A percentile compares a stretch with the other conserved stretches of the same genome.
Conservation (phyloP, 2,113 vertebrate genomes). For the Brienomyrus brachyistius region DNA sequence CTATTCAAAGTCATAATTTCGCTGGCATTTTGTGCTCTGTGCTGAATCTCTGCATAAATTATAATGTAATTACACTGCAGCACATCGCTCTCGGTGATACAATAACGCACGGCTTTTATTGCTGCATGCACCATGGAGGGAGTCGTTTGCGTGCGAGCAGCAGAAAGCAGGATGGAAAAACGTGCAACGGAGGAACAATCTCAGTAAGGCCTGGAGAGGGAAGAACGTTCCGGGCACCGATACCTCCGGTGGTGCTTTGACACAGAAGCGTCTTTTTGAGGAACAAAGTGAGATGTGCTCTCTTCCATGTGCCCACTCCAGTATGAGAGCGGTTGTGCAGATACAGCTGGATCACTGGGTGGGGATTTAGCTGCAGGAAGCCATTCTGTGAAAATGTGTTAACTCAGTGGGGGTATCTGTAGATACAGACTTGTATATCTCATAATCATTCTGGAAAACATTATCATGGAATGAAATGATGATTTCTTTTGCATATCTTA, state of each 20-base stretch:
- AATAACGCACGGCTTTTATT: background rate
- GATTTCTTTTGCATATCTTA: background rate
- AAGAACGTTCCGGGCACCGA: background rate
- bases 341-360: background rate
- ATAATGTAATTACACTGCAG: background rate
- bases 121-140: no score
- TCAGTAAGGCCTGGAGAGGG: background rate
- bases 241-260: background rate
- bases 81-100: background rate
- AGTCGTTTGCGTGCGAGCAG: background rate
- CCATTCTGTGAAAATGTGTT: background rate
- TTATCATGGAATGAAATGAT: background rate
- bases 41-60: background rate
- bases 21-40: background rate
- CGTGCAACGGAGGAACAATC: background rate
- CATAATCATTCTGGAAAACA: background rate
- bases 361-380: background rate
- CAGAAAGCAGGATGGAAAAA: background rate
- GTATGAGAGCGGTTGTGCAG: background rate
- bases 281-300: background rate
- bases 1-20: conserved; percentile 2
- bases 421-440: background rate
- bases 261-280: background rate
- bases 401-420: background rate
- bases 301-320: background rate